Base-by-base conservation (phyloP, 2,888 invertebrate genomes). In the Clitarchus hookeri region DNA sequence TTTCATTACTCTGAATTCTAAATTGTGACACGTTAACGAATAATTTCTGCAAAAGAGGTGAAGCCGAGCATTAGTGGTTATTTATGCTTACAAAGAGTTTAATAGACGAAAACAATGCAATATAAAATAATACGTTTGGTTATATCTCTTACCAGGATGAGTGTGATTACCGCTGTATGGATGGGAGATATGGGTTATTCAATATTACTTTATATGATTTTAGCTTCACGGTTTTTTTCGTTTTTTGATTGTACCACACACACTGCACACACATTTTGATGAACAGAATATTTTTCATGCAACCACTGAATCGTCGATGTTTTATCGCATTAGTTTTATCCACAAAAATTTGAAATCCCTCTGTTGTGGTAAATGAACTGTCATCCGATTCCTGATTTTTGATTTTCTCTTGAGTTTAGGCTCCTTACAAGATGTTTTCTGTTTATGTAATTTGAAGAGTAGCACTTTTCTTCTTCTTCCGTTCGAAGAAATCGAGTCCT, bases 301-400 rank as follows among this genome's bases (percentile, higher is more conserved):
- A 84, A 53, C 53, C 84, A 84, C 53, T 53, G 44, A 16, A 25
- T 44, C 44, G 26, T 53, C 26, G 53, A 84, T n/a, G n/a, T 84
- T 84, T 84, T 26, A n/a, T 84, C 53, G 23, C n/a, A 79, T 13
- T 79, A 12, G 8, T 25, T 27, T 27, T 79, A 12, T 26, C 23
- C n/a, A 27, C 16, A n/a, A n/a, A 26, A 12, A 12, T 79, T 23
- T 11, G 4, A 6, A 19, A 12, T 27, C n/a, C 27, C 23, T 79
- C 3, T 26, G 79, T 2, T n/a, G 25, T 4, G 23, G 13, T 25
- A 79, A 27, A 79, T n/a, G 79, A 79, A 27, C 25, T 84, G 23
- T 48, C 25, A 25, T 84, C 54, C 44, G n/a, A 84, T 12, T 79
- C 25, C 27, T 0, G 16, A 25, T 19, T 79, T n/a, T 79, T 11